Conservation (phyloP, 2,113 vertebrate genomes). For the Mionectes macconnelli region DNA sequence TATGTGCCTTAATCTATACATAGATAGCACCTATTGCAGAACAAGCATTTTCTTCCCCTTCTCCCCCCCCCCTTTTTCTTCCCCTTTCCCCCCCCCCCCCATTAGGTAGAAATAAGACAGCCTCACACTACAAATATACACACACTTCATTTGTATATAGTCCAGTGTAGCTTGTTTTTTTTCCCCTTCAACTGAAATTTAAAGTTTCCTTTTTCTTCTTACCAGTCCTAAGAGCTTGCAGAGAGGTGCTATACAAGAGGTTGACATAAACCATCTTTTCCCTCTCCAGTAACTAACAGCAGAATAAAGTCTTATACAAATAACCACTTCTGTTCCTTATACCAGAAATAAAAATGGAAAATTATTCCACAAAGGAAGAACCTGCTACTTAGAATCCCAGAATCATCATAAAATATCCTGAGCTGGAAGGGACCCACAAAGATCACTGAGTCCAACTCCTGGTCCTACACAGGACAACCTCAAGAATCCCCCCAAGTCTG, state of each 20-base stretch:
- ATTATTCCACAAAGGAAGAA: not conserved
- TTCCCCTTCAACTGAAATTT: not conserved
- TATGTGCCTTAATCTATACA: not conserved
- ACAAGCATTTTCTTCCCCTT: not conserved
- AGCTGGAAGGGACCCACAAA: not conserved
- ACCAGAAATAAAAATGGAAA: not conserved
- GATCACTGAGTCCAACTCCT: not conserved
- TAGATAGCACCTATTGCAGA: not conserved
- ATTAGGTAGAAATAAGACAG: not conserved
- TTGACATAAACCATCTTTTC: not conserved
- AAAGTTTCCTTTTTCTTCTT: not conserved
- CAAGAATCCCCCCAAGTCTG: not conserved
- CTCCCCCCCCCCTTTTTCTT: fast-evolving
- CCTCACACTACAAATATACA: not conserved
- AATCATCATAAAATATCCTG: not conserved
- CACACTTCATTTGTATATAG: not conserved
- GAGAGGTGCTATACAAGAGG: not conserved
- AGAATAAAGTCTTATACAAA: not conserved
- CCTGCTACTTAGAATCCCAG: not conserved
- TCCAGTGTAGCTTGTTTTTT: not conserved
- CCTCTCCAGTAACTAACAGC: not conserved
- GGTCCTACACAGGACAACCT: not conserved
- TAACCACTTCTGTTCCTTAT: not conserved
- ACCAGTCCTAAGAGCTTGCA: not conserved
- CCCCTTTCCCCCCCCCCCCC: fast-evolving